These are phyloP conservation scores for Chrysotoxum bicinctum DNA, from an alignment of 2,888 invertebrate species.

Conservation along the genomic window DNA sequence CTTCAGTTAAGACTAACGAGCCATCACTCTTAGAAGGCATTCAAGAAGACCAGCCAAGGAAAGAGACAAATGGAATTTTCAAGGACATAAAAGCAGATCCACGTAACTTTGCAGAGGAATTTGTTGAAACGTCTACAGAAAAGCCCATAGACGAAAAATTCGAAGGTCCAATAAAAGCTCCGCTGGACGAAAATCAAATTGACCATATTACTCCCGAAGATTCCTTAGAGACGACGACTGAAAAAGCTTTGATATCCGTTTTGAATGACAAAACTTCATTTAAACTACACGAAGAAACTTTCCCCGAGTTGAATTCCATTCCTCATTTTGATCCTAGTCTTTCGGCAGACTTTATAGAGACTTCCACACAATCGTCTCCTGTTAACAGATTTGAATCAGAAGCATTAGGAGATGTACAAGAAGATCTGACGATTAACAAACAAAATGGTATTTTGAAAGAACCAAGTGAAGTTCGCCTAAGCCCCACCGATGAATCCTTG, in stretches of 20 bases:
- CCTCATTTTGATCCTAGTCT: neutral
- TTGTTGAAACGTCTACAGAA: neutral
- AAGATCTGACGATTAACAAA: neutral
- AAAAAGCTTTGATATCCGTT: neutral
- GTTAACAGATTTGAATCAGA: neutral
- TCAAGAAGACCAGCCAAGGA: neutral
- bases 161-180: neutral
- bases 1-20: neutral
- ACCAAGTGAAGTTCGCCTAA: neutral
- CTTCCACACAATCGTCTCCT: neutral
- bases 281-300: neutral
- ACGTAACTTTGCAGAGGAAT: neutral
- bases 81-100: neutral
- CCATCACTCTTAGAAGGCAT: neutral
- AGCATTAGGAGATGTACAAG: neutral
- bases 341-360: neutral
- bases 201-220: neutral
- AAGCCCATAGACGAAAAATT: neutral
- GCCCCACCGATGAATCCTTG: neutral
- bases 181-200: neutral
- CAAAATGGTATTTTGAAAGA: constrained; percentile 13
- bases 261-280: neutral
- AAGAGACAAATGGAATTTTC: neutral
- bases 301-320: neutral
- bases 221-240: neutral